phyloP scores from a whole-genome alignment of 1,140 invertebrate species.

The Bombus confusus region DNA sequence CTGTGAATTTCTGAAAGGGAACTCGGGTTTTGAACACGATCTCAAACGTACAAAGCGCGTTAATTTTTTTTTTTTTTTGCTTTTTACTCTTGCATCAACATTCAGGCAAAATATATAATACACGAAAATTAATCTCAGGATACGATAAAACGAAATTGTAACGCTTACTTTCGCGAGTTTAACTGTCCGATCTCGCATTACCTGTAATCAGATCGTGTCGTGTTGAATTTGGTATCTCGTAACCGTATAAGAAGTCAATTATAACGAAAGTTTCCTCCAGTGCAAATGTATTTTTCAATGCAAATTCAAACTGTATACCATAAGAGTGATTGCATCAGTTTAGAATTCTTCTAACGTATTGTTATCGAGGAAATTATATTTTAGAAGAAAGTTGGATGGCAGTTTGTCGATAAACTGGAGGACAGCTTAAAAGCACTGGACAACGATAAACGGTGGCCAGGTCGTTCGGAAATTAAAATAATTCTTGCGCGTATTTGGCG shows the following conservation, averaged over 20 bases:
- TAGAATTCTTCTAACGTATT: not conserved
- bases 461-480: constrained; percentile 12
- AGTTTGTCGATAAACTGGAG: not conserved
- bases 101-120: not conserved
- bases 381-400: not conserved
- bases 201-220: no score
- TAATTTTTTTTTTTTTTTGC: not conserved
- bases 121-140: no score
- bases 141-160: no score
- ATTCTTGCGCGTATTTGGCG: constrained; percentile 2
- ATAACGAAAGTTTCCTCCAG: no score
- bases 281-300: no score
- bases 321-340: not conserved
- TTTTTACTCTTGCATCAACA: not conserved
- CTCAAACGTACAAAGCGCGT: not conserved
- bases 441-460: not conserved
- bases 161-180: no score
- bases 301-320: no score
- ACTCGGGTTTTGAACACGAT: not conserved
- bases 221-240: no score
- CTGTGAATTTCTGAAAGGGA: not conserved
- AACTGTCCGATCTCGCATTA: no score
- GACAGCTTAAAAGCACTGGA: not conserved
- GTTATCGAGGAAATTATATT: not conserved
- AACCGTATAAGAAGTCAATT: no score